Evolutionary conservation across 2,888 invertebrate species (phyloP), one percentile per base, ranked within the genome.

Genomic region (Chloroclysta siterata): DNA sequence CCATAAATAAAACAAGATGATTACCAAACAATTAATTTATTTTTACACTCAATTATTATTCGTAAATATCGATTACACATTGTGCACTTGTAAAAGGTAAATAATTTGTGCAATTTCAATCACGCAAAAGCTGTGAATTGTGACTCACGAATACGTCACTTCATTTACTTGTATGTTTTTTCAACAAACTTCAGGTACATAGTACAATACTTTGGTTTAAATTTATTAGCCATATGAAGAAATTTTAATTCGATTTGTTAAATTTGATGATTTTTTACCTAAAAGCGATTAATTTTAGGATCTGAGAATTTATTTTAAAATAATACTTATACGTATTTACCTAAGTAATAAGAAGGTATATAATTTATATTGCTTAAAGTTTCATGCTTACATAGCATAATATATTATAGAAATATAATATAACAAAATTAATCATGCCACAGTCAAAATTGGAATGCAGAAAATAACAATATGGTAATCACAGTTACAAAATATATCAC

Each of bases 141-240:
- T 65, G 46, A 51, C 56, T 66, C 61, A 60, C 53, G 51, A 39
- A 54, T 33, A 55, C 41, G 15, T 65, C 17, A 46, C 11, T 39
- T 33, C 33, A 33, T 8, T 39, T 53, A 48, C 50, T 55, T 53
- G 48, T 61, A 22, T 46, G 36, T 60, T 50, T 65, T 42, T 63
- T 62, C 17, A 60, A 55, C 65, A 71, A 72, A 71, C 59, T 70
- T 84, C 84, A 84, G 84, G 84, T 84, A 84, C 84, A 72, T 65
- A 15, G 48, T 76, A 78, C 75, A 82, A 84, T 81, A 82, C 84
- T 84, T 84, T 84, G 84, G 84, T 81, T 69, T 62, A 70, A 72
- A 77, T 79, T 72, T 62, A 69, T 58, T 75, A 56, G 53, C 61
- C 54, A 65, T 51, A 47, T 53, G 68, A 69, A 64, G 33, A 67